Evolutionary conservation across 2,113 vertebrate species (phyloP).

Genomic region (Rhinichthys klamathensis): DNA sequence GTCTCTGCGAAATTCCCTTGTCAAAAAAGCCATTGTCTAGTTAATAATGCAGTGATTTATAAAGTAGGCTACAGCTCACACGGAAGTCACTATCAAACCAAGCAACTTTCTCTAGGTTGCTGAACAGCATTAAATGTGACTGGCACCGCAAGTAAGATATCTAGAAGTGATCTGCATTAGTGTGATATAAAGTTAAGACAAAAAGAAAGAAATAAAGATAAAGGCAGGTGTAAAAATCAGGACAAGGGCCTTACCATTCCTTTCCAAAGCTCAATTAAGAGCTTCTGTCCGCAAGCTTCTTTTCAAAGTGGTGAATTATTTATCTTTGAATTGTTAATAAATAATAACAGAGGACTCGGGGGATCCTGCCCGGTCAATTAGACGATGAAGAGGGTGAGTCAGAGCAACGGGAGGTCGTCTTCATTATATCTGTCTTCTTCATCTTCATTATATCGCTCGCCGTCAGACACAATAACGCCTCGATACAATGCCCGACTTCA

Average conservation of each 20-base stretch:
- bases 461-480: conserved; percentile 94
- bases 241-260: conserved; percentile 63
- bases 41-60: too few species aligned
- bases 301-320: conserved; percentile 95
- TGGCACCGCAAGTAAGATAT: background rate
- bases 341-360: conserved; percentile 94
- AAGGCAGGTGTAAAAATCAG: background rate
- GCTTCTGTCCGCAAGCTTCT: conserved; percentile 80
- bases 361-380: conserved; percentile 94
- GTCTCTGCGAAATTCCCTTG: too few species aligned
- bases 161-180: conserved; percentile 38
- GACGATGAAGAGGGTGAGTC: conserved; percentile 84
- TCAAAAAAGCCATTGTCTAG: too few species aligned
- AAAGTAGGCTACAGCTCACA: too few species aligned
- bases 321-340: conserved; percentile 99
- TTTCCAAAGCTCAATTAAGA: conserved; percentile 89
- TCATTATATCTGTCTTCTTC: conserved; percentile 85
- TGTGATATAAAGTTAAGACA: background rate
- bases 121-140: background rate
- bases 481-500: conserved; percentile 83
- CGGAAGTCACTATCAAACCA: background rate
- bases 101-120: background rate
- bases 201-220: background rate
- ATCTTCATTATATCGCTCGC: conserved; percentile 80
- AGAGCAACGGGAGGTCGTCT: conserved; percentile 81